These are phyloP conservation scores for Digitonthophagus gazella DNA, from an alignment of 2,888 invertebrate species.

Conservation along the genomic window DNA sequence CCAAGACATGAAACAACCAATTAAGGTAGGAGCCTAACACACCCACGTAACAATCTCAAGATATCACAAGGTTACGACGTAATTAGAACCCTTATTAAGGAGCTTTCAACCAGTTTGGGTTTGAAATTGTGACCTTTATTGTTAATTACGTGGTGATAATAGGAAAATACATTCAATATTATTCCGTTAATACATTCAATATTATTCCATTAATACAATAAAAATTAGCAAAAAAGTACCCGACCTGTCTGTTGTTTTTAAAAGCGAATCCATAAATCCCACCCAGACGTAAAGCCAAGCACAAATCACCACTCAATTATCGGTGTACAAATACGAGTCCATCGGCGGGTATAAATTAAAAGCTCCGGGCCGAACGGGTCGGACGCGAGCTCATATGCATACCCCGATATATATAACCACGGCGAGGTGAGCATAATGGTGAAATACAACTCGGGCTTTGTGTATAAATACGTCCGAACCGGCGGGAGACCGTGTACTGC, in stretches of 20 bases:
- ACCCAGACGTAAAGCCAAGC: slow-evolving; percentile 34
- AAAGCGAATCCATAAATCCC: slow-evolving; percentile 23
- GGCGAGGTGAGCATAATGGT: not conserved
- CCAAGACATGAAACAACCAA: not conserved
- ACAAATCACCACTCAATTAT: slow-evolving; percentile 48
- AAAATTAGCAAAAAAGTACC: too few relatives aligned
- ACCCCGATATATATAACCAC: not conserved
- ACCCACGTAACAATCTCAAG: not conserved
- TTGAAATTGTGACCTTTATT: not conserved
- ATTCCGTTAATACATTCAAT: too few relatives aligned
- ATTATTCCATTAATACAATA: too few relatives aligned
- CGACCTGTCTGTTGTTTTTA: too few relatives aligned
- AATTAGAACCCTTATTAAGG: not conserved
- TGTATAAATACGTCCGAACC: not conserved
- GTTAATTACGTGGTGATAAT: not conserved
- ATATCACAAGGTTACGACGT: not conserved
- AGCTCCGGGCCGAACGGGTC: not conserved
- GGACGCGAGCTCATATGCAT: not conserved
- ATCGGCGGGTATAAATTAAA: slow-evolving; percentile 43
- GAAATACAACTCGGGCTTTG: not conserved
- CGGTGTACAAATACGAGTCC: slow-evolving; percentile 45
- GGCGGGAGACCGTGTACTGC: not conserved
- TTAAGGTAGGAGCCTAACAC: not conserved
- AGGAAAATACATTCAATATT: too few relatives aligned
- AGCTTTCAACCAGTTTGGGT: not conserved